Evolutionary conservation across 2,888 invertebrate genomes (phyloP), one percentile per base, ranked within the genome.

Genomic region (Glaucopsyche alexis): DNA sequence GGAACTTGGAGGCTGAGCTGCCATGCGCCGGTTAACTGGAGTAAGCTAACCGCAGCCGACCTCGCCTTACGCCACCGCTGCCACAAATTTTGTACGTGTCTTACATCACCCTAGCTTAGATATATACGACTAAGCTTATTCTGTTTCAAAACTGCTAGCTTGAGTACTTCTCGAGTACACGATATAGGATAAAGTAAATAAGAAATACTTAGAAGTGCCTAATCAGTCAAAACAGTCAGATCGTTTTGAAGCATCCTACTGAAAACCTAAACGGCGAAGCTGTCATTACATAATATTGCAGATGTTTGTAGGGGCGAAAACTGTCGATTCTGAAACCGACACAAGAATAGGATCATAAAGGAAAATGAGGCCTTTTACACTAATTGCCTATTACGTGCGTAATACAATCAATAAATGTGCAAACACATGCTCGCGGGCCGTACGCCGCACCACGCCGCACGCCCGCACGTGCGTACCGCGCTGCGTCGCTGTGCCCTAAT

Each of bases 81-180:
- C 65, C 65, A n/a, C 65, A 65, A 65, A 65, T 40, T 40, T 40
- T 60, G 60, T 60, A 60, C 29, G 60, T 13, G 60, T 19, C 29
- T 60, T 60, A 29, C 60, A 60, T 60, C 60, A 60, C 60, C 60
- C 60, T 29, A 60, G 60, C 60, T 60, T 29, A 60, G 13, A 29
- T 60, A 60, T 60, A 38, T 60, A 60, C 60, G 14, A 60, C 29
- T 60, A 29, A 38, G 29, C 29, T 7, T 60, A 60, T 60, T 60
- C 29, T 60, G 16, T 60, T 29, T 13, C 2, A 60, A 29, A 60
- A 29, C 29, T 60, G 60, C 11, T 29, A 60, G 60, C 60, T 19
- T 19, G 19, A 55, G 19, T 19, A 16, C 9, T 55, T 19, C 19
- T 7, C 55, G 19, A 55, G 11, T 11, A 9, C 9, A 55, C 9